A percentile compares a stretch with the other conserved stretches of the same genome.
These are phyloP conservation scores for Bufo bufo DNA, from an alignment of 2,113 vertebrate genomes.

Conservation along the genomic window DNA sequence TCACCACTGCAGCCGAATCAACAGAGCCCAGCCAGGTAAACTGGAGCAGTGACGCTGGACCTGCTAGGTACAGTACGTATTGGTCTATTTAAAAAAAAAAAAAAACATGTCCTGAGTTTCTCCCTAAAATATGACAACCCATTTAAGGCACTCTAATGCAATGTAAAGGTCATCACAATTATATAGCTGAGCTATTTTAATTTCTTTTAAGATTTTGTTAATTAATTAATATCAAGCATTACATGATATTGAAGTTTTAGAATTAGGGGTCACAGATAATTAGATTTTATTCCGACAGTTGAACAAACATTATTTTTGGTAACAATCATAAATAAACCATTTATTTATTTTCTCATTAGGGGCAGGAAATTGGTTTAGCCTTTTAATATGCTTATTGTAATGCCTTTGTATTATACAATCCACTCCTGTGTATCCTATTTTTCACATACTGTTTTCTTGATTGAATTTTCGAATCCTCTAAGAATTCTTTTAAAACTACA, in stretches of 20 bases:
- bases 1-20: too few species aligned
- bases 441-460: constrained; percentile 51
- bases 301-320: constrained; percentile 1
- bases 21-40: too few species aligned
- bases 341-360: constrained; percentile 22
- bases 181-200: neutral
- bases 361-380: neutral
- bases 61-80: too few species aligned
- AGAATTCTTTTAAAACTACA: constrained; percentile 56
- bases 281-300: constrained; percentile 60
- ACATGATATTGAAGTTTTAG: neutral
- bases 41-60: too few species aligned
- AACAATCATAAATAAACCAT: constrained; percentile 2
- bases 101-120: too few species aligned
- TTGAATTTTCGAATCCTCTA: constrained; percentile 60
- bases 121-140: too few species aligned
- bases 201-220: constrained; percentile 48
- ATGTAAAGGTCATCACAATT: neutral
- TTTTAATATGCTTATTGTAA: constrained; percentile 59
- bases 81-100: too few species aligned
- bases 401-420: constrained; percentile 42
- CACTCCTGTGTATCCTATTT: constrained; percentile 6
- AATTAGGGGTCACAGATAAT: constrained; percentile 48
- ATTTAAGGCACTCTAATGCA: neutral
- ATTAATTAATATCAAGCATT: constrained; percentile 65